Conservation (phyloP, 2,797 vertebrate genomes). For the Anguilla megastoma region DNA sequence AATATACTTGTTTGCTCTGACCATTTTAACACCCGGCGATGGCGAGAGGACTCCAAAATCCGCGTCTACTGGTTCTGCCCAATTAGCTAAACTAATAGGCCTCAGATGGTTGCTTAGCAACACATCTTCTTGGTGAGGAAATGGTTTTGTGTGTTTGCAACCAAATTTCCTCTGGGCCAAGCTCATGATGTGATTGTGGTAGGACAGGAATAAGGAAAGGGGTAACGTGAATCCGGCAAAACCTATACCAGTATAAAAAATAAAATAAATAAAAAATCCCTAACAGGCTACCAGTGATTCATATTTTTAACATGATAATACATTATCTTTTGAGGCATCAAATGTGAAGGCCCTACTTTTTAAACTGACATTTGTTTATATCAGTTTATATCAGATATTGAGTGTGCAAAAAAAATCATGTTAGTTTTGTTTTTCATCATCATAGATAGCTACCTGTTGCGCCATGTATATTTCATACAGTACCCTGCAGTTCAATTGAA, state of each 20-base stretch:
- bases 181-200: background rate
- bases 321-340: background rate
- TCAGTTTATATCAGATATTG: background rate
- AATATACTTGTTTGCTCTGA: conserved; percentile 18
- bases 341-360: background rate
- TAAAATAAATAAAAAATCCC: background rate
- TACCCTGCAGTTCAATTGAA: background rate
- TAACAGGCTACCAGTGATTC: background rate
- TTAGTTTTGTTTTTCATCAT: background rate
- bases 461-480: background rate
- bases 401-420: background rate
- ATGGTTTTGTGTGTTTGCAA: conserved; percentile 37
- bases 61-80: conserved; percentile 22
- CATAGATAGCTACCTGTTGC: background rate
- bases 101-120: conserved; percentile 53
- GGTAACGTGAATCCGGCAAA: background rate
- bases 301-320: background rate
- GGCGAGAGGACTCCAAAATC: background rate
- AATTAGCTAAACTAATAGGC: conserved; percentile 43
- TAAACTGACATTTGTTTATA: background rate
- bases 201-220: background rate
- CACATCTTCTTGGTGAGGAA: conserved; percentile 38
- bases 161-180: conserved; percentile 33
- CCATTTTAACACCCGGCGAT: conserved; percentile 12
- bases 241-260: background rate